Base-by-base conservation (phyloP, 2,888 invertebrate species). In the Phalera bucephala region DNA sequence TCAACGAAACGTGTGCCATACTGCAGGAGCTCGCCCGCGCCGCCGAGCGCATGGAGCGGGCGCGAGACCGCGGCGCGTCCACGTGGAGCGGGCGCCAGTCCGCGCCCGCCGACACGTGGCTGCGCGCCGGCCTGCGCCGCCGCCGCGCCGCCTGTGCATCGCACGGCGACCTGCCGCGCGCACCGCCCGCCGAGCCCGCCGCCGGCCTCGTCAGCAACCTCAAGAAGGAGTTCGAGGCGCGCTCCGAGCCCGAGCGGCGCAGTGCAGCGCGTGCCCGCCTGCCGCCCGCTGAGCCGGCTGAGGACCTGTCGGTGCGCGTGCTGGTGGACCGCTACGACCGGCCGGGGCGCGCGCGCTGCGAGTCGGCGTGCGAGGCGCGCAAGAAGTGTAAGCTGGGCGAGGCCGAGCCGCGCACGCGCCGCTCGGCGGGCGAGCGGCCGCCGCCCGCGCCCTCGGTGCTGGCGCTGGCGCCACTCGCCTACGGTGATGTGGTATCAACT, bases 221-320 rank as follows among this genome's bases (percentile, higher is more conserved):
- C 57, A 96, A 96, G 80, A 94, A 94, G 74, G 96, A 95, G 77
- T 96, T 97, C 77, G 97, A 97, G 88, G 96, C 96, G 33, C 82
- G 79, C 40, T 77, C 76, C 29, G 80, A 77, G 64, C 52, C 47
- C 21, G 74, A 71, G 35, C 57, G 45, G 36, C 68, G 65, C 21
- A 67, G 70, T 66, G 33, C 67, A 70, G n/a, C 39, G 48, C 10
- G n/a, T 5, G 27, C 15, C n/a, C 66, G 69, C 29, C 55, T 58
- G 34, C 38, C 49, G 20, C 39, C 45, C 27, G 28, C 45, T 7
- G 57, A 50, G 14, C 14, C 95, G 29, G 95, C 93, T 40, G 93
- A 94, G 40, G 72, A 74, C 43, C 61, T 93, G 50, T 95, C 94
- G 45, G 94, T 96, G 49, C 93, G 93, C 69, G 93, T 93, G 47